Conservation (phyloP, 1,140 invertebrate genomes). For the Pseudobourletiella spinata region DNA sequence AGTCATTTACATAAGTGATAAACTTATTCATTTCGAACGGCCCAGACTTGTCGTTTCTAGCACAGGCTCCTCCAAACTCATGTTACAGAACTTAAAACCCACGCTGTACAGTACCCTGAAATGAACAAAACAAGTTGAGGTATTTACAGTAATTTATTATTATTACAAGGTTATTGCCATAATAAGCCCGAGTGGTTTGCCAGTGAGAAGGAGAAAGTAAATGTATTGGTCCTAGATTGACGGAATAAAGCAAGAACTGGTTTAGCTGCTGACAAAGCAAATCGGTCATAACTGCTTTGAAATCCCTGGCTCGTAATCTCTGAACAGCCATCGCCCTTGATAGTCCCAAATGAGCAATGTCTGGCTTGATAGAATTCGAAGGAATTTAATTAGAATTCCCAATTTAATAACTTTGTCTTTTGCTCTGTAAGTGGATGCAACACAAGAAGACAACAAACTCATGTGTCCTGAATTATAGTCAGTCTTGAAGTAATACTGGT, state of each 20-base stretch:
- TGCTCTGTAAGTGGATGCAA: no score
- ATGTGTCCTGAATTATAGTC: background rate
- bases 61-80: no score
- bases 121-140: constrained; percentile 1
- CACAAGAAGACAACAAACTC: background rate
- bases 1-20: no score
- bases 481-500: background rate
- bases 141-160: background rate
- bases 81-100: no score
- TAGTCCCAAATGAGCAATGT: background rate
- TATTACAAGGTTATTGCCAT: background rate
- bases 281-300: background rate
- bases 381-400: no score
- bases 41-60: no score
- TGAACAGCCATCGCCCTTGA: background rate
- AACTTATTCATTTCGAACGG: no score
- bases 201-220: constrained; percentile 7
- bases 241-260: background rate
- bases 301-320: background rate
- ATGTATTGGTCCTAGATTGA: background rate
- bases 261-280: background rate
- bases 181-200: constrained; percentile 9
- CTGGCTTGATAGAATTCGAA: background rate
- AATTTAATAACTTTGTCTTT: no score
- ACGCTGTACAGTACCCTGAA: no score